Evolutionary conservation across 2,797 vertebrate species (phyloP).

Genomic region (Squalus acanthias): DNA sequence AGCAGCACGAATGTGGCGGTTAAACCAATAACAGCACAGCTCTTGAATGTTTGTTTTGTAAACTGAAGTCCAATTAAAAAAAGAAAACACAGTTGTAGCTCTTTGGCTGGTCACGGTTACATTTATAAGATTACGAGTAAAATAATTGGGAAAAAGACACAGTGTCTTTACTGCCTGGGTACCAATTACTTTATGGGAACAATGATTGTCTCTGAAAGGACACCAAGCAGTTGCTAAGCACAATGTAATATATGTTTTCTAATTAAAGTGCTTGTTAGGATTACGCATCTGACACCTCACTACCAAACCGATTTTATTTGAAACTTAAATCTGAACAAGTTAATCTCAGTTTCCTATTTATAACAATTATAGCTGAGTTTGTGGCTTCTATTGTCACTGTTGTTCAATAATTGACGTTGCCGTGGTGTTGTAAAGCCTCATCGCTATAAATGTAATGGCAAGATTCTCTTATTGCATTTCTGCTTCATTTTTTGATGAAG

Average conservation of each 20-base stretch:
- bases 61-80: neutral
- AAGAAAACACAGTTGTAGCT: neutral
- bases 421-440: conserved; percentile 49
- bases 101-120: neutral
- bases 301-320: neutral
- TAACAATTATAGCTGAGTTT: conserved; percentile 41
- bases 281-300: neutral
- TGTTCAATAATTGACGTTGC: conserved; percentile 56
- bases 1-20: neutral
- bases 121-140: neutral
- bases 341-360: neutral
- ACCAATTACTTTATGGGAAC: neutral
- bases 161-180: neutral
- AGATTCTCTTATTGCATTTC: conserved; percentile 62
- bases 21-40: neutral
- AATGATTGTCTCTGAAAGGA: neutral
- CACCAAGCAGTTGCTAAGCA: neutral
- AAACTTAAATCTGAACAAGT: neutral
- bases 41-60: neutral
- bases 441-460: conserved; percentile 72
- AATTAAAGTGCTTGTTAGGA: neutral
- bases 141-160: neutral
- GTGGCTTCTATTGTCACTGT: conserved; percentile 53
- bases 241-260: neutral
- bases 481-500: conserved; percentile 64